Evolutionary conservation across 2,113 vertebrate species (phyloP).

Genomic region (Mobula hypostoma): DNA sequence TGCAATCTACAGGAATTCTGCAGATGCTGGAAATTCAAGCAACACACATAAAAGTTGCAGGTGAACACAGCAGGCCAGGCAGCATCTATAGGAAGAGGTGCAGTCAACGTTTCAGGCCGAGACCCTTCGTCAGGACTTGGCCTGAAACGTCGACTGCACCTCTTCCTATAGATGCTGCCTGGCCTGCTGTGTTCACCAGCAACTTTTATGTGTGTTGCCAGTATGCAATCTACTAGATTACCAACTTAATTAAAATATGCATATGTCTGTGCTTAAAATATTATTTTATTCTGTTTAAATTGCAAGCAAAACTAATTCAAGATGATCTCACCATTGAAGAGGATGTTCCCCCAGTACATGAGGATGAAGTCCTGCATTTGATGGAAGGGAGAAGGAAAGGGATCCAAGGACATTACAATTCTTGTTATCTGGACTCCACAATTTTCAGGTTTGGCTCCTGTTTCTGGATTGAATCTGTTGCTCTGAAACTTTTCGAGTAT

Average conservation of each 20-base stretch:
- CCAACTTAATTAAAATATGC: not conserved
- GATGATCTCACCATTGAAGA: conserved; percentile 38
- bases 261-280: not conserved
- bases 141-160: no score
- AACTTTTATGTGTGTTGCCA: no score
- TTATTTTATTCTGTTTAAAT: not conserved
- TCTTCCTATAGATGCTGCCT: no score
- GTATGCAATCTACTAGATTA: not conserved
- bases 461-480: not conserved
- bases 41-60: no score
- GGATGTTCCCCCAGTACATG: conserved; percentile 52
- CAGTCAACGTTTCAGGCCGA: no score
- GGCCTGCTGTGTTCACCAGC: no score
- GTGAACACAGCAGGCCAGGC: no score
- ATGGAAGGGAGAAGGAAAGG: conserved; percentile 65
- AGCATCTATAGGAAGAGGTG: no score
- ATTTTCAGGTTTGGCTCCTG: conserved; percentile 61
- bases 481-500: no score
- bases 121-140: no score
- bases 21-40: no score
- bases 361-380: conserved; percentile 51
- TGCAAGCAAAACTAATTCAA: not conserved
- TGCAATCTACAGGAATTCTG: no score
- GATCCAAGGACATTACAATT: conserved; percentile 71
- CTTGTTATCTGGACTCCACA: conserved; percentile 68